Conservation (phyloP, 2,113 vertebrate species). For the Zosterops pallidus region DNA sequence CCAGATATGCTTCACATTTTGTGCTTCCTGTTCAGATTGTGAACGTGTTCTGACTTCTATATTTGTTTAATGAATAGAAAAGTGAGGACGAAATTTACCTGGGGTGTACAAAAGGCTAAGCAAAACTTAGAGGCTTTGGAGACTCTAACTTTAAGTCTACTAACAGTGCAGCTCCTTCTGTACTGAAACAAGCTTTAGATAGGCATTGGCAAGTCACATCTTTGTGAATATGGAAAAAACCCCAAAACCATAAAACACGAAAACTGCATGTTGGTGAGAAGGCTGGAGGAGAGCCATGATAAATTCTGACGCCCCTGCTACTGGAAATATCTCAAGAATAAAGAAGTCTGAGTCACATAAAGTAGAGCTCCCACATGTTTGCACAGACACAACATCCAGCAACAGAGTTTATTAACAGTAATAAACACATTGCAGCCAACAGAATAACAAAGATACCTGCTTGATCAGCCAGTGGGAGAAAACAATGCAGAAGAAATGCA, state of each 20-base stretch:
- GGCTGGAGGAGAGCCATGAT: not conserved
- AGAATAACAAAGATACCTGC: not conserved
- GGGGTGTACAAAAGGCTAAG: not conserved
- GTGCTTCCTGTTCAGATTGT: not conserved
- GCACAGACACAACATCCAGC: not conserved
- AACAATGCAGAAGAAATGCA: not conserved
- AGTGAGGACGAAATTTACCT: not conserved
- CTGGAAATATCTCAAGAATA: not conserved
- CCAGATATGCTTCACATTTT: not conserved
- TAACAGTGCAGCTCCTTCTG: not conserved
- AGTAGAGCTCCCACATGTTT: accelerated
- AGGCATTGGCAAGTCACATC: accelerated
- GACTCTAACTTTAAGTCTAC: not conserved
- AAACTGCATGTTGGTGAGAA: accelerated
- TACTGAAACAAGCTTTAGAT: not conserved
- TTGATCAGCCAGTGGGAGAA: not conserved
- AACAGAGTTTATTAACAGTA: not conserved
- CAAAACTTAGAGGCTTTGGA: not conserved
- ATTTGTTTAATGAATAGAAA: not conserved
- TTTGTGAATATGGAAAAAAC: not conserved
- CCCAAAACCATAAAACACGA: accelerated
- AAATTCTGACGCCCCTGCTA: not conserved
- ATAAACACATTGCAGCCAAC: accelerated
- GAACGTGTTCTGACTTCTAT: not conserved
- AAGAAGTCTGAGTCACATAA: not conserved